Conservation (phyloP, 92 coral and sea anemone genomes). For the Epizoanthus stellaris region DNA sequence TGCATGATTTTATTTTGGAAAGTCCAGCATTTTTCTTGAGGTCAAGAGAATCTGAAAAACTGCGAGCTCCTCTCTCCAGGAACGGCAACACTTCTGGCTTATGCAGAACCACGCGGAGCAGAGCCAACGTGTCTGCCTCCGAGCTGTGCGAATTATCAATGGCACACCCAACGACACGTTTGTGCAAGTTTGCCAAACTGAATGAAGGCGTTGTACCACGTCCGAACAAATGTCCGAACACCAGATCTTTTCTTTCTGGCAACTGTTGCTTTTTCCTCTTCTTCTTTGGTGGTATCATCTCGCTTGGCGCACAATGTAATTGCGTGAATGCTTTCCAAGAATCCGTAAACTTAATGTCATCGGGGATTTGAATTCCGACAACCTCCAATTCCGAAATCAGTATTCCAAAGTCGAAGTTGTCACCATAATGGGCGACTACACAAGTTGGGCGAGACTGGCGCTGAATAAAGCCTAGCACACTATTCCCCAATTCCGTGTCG, state of each 20-base stretch:
- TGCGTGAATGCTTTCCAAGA: constrained; percentile 70
- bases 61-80: constrained; percentile 56
- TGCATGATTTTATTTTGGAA: neutral
- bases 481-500: constrained; percentile 65
- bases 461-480: constrained; percentile 47
- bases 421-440: constrained; percentile 81
- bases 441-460: constrained; percentile 72
- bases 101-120: constrained; percentile 53
- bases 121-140: constrained; percentile 73
- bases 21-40: constrained; percentile 43
- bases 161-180: constrained; percentile 55
- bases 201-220: constrained; percentile 33
- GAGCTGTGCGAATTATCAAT: constrained; percentile 70
- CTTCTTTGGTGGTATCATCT: neutral
- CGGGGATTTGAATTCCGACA: constrained; percentile 60
- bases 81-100: constrained; percentile 60
- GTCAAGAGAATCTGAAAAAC: too few species aligned
- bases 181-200: constrained; percentile 58
- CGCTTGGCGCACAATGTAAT: constrained; percentile 41
- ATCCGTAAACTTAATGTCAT: constrained; percentile 54
- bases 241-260: neutral
- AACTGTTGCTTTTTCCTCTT: neutral
- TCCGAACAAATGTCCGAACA: neutral
- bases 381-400: constrained; percentile 62
- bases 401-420: constrained; percentile 69